Evolutionary conservation across 2,113 vertebrate genomes (phyloP).

Genomic region (Trichomycterus rosablanca): DNA sequence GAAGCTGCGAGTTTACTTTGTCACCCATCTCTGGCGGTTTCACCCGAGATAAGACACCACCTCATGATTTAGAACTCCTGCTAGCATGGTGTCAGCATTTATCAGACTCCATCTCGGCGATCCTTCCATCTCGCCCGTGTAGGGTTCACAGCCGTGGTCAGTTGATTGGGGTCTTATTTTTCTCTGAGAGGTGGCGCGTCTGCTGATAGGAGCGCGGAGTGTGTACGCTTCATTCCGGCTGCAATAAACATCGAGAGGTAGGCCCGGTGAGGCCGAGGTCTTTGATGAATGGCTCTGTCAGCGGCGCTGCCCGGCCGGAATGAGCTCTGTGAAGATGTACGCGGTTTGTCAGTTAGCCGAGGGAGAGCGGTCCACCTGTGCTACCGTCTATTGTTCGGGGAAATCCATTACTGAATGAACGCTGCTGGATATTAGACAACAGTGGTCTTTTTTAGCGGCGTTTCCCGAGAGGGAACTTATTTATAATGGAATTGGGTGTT

Average conservation of each 20-base stretch:
- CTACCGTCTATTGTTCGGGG: background rate
- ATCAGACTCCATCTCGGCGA: background rate
- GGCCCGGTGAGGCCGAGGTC: background rate
- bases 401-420: background rate
- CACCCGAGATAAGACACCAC: background rate
- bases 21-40: background rate
- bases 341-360: constrained; percentile 15
- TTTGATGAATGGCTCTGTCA: constrained; percentile 37
- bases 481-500: no score
- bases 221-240: background rate
- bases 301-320: constrained; percentile 2
- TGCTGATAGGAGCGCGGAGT: constrained; percentile 21
- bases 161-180: constrained; percentile 17
- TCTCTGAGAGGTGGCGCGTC: background rate
- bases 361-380: background rate
- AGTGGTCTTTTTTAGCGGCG: no score
- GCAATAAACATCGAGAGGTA: constrained; percentile 1
- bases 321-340: constrained; percentile 22
- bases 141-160: background rate
- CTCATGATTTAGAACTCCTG: background rate
- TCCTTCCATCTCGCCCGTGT: constrained; percentile 1
- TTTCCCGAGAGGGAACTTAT: no score
- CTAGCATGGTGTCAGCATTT: background rate
- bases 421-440: no score
- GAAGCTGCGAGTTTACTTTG: background rate